phyloP scores from a whole-genome alignment of 2,888 invertebrate species.

The Cryptocephalus moraei region DNA sequence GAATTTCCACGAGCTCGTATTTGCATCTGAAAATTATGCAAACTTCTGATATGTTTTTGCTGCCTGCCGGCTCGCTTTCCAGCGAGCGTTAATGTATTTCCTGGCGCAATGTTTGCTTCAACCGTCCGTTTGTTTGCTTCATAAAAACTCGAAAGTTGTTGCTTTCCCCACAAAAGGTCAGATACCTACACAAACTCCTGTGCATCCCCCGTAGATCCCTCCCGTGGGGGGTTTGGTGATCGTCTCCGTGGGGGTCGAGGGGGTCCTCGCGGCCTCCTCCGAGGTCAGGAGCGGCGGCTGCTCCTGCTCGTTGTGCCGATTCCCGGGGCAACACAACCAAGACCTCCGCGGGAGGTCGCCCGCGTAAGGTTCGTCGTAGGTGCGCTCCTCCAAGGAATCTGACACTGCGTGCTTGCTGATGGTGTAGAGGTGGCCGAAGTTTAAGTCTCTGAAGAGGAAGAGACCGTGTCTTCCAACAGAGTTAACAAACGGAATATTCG shows the following conservation, averaged over 20 bases:
- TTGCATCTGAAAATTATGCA: too few relatives aligned
- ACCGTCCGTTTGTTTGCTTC: too few relatives aligned
- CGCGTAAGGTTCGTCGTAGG: slow-evolving; percentile 37
- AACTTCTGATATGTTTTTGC: too few relatives aligned
- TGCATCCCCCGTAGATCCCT: not conserved
- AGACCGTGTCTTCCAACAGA: too few relatives aligned
- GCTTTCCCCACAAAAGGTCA: too few relatives aligned
- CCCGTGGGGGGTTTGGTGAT: slow-evolving; percentile 3
- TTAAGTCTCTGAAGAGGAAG: slow-evolving; percentile 20
- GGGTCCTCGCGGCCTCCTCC: slow-evolving; percentile 8
- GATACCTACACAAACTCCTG: not conserved
- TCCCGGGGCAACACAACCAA: slow-evolving; percentile 42
- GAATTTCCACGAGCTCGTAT: too few relatives aligned
- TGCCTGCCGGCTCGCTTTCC: too few relatives aligned
- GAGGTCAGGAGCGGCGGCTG: slow-evolving; percentile 29
- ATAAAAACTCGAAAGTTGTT: too few relatives aligned
- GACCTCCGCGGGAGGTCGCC: slow-evolving; percentile 37
- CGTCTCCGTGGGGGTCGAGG: slow-evolving; percentile 6
- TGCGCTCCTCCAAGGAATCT: slow-evolving; percentile 29
- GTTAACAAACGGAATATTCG: too few relatives aligned
- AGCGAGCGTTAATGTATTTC: too few relatives aligned
- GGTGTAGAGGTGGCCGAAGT: slow-evolving; percentile 39
- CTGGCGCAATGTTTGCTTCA: too few relatives aligned
- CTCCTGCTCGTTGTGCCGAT: slow-evolving; percentile 28
- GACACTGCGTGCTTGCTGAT: slow-evolving; percentile 34